Evolutionary conservation across 2,888 invertebrate genomes (phyloP).

Genomic region (Drosophila merina): DNA sequence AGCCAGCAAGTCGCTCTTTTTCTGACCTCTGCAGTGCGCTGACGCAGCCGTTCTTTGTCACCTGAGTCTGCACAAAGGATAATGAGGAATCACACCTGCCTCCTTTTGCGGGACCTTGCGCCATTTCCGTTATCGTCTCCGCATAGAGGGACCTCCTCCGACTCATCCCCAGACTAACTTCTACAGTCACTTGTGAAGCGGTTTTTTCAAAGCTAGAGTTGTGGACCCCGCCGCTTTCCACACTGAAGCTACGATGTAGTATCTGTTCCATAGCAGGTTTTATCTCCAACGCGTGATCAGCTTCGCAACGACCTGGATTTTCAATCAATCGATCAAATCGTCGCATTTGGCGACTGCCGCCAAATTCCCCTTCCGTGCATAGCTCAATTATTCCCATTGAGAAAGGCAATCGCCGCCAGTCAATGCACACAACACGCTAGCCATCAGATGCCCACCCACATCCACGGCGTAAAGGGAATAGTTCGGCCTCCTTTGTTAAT

Average conservation of each 20-base stretch:
- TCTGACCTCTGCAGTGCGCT: conserved; percentile 67
- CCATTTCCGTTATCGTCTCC: conserved; percentile 55
- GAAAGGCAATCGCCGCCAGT: not conserved
- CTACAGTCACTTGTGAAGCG: conserved; percentile 7
- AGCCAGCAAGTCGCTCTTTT: conserved; percentile 58
- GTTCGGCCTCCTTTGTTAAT: not conserved
- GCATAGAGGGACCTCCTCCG: conserved; percentile 48
- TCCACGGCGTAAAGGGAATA: not conserved
- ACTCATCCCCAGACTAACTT: conserved; percentile 7
- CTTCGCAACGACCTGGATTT: conserved; percentile 38
- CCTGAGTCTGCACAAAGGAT: conserved; percentile 76
- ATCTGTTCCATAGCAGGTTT: conserved; percentile 51
- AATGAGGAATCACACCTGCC: conserved; percentile 54
- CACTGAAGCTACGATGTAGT: conserved; percentile 70
- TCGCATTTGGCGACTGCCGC: conserved; percentile 9
- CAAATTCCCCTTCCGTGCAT: conserved; percentile 8
- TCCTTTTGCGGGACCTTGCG: conserved; percentile 41
- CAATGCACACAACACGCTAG: not conserved
- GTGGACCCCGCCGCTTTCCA: conserved; percentile 61
- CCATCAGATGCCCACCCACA: not conserved
- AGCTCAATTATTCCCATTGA: conserved; percentile 2
- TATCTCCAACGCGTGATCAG: not conserved
- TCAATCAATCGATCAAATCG: conserved; percentile 44
- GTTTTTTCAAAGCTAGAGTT: conserved; percentile 51
- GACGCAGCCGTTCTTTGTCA: conserved; percentile 79